These are phyloP conservation scores for Miltochrista miniata DNA, from an alignment of 2,888 invertebrate genomes.

Conservation along the genomic window DNA sequence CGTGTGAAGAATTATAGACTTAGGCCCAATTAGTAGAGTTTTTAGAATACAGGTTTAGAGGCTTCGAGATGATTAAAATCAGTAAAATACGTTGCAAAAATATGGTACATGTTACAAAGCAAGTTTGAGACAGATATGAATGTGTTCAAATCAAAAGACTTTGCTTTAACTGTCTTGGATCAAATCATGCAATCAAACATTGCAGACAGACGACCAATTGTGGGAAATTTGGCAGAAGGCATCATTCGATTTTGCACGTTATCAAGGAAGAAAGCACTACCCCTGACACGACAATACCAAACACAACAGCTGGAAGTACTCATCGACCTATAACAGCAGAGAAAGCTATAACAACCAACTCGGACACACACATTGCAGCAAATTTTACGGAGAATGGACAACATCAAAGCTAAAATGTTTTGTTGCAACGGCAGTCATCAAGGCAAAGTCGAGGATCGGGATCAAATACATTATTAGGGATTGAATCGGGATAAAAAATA, in stretches of 20 bases:
- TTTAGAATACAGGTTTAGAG: neutral
- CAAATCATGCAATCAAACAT: neutral
- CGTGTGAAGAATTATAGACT: neutral
- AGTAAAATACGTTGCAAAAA: neutral
- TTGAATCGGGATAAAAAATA: no score
- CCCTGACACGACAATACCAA: no score
- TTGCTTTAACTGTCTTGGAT: neutral
- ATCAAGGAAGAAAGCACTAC: no score
- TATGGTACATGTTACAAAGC: neutral
- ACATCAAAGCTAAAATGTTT: no score
- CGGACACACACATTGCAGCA: no score
- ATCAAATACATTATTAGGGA: no score
- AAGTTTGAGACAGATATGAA: neutral
- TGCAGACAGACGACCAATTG: neutral
- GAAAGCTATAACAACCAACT: no score
- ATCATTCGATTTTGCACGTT: neutral
- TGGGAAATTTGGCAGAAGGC: neutral
- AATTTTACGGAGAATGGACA: no score
- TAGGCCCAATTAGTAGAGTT: neutral
- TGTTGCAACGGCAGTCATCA: no score
- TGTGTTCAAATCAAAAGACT: neutral
- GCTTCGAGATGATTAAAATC: neutral
- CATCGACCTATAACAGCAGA: no score
- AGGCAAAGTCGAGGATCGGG: no score
- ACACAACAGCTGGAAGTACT: no score